phyloP scores from a whole-genome alignment of 1,140 invertebrate species.

The Drosophila leontia region DNA sequence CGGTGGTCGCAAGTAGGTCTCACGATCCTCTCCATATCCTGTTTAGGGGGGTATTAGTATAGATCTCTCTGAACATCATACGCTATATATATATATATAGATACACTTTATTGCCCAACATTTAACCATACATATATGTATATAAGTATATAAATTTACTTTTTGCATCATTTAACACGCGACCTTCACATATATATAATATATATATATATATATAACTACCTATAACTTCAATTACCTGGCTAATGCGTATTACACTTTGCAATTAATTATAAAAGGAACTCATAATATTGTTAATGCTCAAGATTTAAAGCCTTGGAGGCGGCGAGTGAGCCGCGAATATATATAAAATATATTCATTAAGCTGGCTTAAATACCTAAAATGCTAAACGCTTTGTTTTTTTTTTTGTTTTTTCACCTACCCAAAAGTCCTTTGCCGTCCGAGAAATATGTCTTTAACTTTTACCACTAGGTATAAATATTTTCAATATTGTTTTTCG shows the following conservation, averaged over 20 bases:
- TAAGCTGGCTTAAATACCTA: constrained; percentile 67
- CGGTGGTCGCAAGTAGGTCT: constrained; percentile 36
- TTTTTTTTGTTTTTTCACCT: constrained; percentile 24
- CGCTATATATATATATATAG: constrained; percentile 42
- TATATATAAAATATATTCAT: constrained; percentile 35
- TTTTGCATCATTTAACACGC: constrained; percentile 52
- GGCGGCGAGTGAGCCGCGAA: constrained; percentile 45
- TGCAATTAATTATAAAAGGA: constrained; percentile 64
- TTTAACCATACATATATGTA: constrained; percentile 65
- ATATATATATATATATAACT: constrained; percentile 50
- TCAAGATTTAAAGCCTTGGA: constrained; percentile 80
- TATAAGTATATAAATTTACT: constrained; percentile 58
- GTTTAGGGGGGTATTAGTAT: constrained; percentile 24
- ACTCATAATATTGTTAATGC: constrained; percentile 77
- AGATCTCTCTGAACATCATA: constrained; percentile 52
- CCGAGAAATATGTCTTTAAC: constrained; percentile 29
- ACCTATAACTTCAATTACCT: constrained; percentile 68
- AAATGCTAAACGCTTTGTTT: constrained; percentile 29
- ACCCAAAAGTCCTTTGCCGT: constrained; percentile 15
- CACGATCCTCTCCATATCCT: constrained; percentile 6
- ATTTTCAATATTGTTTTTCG: constrained; percentile 19
- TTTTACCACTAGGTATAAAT: constrained; percentile 50
- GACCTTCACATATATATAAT: constrained; percentile 19
- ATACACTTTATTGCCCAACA: constrained; percentile 77
- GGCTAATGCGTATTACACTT: constrained; percentile 61